These are phyloP conservation scores for Drosophila longiperda DNA, from an alignment of 2,888 invertebrate species.

Conservation along the genomic window DNA sequence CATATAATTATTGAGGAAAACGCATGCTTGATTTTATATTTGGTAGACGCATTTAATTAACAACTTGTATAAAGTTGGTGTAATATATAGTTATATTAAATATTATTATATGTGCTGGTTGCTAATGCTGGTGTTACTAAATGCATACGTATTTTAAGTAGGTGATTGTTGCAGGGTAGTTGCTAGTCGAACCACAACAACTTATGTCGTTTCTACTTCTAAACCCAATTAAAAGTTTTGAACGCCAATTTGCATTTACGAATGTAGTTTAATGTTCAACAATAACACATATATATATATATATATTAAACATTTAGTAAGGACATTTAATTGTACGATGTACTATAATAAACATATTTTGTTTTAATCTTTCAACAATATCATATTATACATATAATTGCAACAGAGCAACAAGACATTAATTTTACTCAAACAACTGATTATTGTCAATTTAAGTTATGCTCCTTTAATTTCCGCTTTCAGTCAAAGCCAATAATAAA, in stretches of 20 bases:
- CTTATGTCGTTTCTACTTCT: background rate
- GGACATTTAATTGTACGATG: constrained; percentile 13
- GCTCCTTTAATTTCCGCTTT: background rate
- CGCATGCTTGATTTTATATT: background rate
- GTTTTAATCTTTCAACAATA: constrained; percentile 34
- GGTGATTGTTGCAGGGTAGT: background rate
- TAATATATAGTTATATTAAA: background rate
- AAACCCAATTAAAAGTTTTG: constrained; percentile 8
- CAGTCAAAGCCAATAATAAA: background rate
- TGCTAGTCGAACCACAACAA: background rate
- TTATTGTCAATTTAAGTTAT: constrained; percentile 53
- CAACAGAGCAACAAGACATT: constrained; percentile 43
- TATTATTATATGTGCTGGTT: constrained; percentile 1
- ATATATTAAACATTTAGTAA: constrained; percentile 34
- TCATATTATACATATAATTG: constrained; percentile 20
- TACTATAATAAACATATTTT: constrained; percentile 2
- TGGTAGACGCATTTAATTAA: constrained; percentile 11
- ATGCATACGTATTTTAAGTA: background rate
- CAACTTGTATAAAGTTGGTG: constrained; percentile 6
- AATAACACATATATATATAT: constrained; percentile 36
- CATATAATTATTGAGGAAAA: background rate
- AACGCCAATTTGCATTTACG: constrained; percentile 32
- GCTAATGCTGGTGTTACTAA: background rate
- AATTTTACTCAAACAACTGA: constrained; percentile 22
- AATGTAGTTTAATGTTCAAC: constrained; percentile 27